Base-by-base conservation (phyloP, 1,140 invertebrate genomes). In the Adelges cooleyi region DNA sequence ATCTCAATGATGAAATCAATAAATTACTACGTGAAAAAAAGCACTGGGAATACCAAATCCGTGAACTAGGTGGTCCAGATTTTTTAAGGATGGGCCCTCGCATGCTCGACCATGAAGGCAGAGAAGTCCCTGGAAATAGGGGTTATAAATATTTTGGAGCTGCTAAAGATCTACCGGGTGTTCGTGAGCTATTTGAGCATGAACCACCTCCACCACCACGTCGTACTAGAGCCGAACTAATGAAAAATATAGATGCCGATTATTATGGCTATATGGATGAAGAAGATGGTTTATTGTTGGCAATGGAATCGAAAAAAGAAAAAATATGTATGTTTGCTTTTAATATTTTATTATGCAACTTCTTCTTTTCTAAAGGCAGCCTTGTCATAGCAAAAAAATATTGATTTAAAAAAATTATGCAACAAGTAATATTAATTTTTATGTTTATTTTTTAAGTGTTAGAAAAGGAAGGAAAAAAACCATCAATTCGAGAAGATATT, bases 71-170 rank as follows among this genome's bases (percentile, higher is more conserved):
- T 18, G 97, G 97, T 0, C 88, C 91, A 2, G 94, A 99, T 75
- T 98, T 98, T 77, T 82, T 86, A 33, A 84, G 88, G 71, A 84
- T 90, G 70, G 93, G 93, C 0, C 93, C 94, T 0, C 85, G 89
- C 70, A 95, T 97, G 88, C 81, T 97, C 65, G 95, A 98, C 76
- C 87, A 92, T 70, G 93, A 97, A 77, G 92, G 92, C 1, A 89
- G 92, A 73, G 97, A 99, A 80, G 94, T 98, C 0, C 93, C 95
- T 0, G 95, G 96, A 29, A 97, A 96, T 77, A 82, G 92, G 71
- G 96, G 97, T 0, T 99, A 99, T 74, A 98, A 98, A 78, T 99
- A 99, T 78, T 99, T 99, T 78, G 97, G 96, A 59, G 97, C 96
- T 36, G 95, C 96, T 0, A 96, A 98, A 77, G 95, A 99, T 78